Base-by-base conservation (phyloP, 1,140 invertebrate genomes). In the Aethina tumida region DNA sequence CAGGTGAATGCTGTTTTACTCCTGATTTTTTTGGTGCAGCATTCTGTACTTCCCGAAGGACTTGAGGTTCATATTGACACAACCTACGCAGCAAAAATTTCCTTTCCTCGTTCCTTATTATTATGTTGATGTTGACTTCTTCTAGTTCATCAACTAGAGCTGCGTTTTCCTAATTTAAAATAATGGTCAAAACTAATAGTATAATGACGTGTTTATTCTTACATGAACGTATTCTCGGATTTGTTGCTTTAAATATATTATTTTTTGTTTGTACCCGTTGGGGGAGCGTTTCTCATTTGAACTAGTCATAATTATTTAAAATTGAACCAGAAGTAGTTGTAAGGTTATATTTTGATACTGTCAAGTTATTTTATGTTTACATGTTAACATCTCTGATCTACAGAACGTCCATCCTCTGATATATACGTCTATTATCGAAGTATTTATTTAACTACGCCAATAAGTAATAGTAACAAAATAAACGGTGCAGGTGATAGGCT, bases 91-190 rank as follows among this genome's bases (percentile, higher is more conserved):
- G 55, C 34, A 82, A 60, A 66, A 76, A 84, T 58, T 81, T 71
- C 45, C 82, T 67, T 60, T 86, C 82, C 61, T 86, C 81, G 58
- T 81, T 82, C 1, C 75, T 73, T 41, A 77, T 66, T 27, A 79
- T 62, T 25, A 84, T 73, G 62, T 79, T 81, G 52, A 83, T 79
- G 64, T 88, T 81, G 41, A 80, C 71, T 58, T 75, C 69, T 7
- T 81, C 72, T 22, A 85, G 76, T 70, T 85, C 81, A 71, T 87
- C 83, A 61, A 82, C 85, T 7, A 86, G 50, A 10, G 81, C 78
- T 43, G 81, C 79, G 74, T 86, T 86, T 66, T 84, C 76, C 83
- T 85, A 39, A 24, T n/a, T 12, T 16, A 26, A 47, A 12, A 25
- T 13, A 10, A 9, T 14, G 12, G 24, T 28, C 31, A 38, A 18